These are phyloP conservation scores for Spatulosminthurus flaviceps DNA, from an alignment of 2,888 invertebrate genomes.

Conservation along the genomic window DNA sequence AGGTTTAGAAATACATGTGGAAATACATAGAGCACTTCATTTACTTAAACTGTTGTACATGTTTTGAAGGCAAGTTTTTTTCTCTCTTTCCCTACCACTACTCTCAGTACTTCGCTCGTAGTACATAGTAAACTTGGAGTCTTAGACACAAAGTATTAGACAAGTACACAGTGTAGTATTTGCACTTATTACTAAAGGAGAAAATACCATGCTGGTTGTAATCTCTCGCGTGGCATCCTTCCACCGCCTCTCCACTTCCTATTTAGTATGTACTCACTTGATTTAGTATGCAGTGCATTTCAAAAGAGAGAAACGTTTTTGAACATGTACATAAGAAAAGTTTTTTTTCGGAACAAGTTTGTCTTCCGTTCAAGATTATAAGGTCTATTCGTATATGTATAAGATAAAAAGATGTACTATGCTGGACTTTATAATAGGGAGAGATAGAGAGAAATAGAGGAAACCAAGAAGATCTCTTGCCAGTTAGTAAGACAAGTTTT, in stretches of 20 bases:
- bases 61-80: not conserved
- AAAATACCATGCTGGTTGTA: slow-evolving; percentile 29
- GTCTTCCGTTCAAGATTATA: not conserved
- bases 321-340: not conserved
- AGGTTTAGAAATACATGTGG: no score
- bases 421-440: no score
- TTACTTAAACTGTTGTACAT: no score
- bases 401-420: no score
- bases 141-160: no score
- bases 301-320: not conserved
- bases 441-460: not conserved
- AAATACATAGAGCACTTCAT: no score
- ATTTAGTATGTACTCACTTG: slow-evolving; percentile 6
- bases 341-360: slow-evolving; percentile 20
- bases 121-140: no score
- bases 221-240: slow-evolving; percentile 46
- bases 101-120: no score
- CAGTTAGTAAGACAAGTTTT: slow-evolving; percentile 25
- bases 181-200: not conserved
- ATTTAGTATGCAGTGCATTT: slow-evolving; percentile 2
- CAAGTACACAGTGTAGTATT: no score
- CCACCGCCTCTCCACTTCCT: slow-evolving; percentile 3
- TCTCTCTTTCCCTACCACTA: slow-evolving; percentile 30
- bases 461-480: not conserved
- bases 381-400: not conserved